These are phyloP conservation scores for Dromaius novaehollandiae DNA, from an alignment of 2,113 vertebrate species.

Conservation along the genomic window DNA sequence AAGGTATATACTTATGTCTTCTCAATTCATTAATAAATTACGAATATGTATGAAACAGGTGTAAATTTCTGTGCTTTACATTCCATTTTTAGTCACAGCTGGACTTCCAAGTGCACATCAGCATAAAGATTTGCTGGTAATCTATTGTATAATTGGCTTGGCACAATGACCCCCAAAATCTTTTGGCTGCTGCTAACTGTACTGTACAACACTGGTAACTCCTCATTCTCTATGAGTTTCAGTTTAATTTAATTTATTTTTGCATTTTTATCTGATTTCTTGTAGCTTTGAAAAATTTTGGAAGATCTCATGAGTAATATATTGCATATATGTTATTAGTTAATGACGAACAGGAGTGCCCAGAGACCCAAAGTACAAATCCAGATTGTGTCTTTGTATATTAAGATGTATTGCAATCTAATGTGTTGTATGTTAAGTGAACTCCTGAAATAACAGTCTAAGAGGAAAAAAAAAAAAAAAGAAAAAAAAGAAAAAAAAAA, in stretches of 20 bases:
- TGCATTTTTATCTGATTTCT: neutral
- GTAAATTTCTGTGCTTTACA: neutral
- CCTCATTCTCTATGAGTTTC: neutral
- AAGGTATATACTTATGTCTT: neutral
- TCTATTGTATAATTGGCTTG: neutral
- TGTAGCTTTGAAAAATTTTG: neutral
- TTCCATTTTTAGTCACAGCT: neutral
- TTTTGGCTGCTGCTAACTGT: neutral
- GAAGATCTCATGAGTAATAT: neutral
- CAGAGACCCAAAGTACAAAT: neutral
- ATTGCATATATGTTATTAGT: neutral
- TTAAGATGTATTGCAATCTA: neutral
- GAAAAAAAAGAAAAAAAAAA: too few relatives aligned
- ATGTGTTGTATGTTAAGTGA: neutral
- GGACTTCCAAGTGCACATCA: neutral
- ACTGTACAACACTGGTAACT: neutral
- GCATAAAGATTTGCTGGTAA: neutral
- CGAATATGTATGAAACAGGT: neutral
- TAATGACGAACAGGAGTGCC: fast-evolving
- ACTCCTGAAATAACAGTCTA: neutral
- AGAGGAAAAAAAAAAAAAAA: neutral
- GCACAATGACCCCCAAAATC: neutral
- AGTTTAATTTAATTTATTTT: neutral
- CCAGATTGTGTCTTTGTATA: neutral
- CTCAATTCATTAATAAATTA: neutral